Evolutionary conservation across 2,888 invertebrate species (phyloP).

Genomic region (Leptinotarsa haldemani): DNA sequence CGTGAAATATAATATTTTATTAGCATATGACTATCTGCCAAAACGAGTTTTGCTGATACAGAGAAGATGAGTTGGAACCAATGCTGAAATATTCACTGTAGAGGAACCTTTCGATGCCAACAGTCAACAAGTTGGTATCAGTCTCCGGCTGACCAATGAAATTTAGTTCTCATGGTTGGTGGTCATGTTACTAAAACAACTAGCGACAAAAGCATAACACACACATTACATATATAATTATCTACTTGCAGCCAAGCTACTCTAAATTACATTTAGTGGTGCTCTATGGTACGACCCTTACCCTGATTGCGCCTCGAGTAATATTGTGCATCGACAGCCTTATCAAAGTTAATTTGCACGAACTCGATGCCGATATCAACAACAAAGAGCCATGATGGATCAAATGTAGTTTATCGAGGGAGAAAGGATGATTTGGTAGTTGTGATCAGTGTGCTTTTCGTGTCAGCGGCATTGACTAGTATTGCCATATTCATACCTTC

Average conservation of each 20-base stretch:
- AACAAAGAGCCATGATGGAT: neutral
- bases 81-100: too few species aligned
- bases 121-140: neutral
- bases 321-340: constrained; percentile 65
- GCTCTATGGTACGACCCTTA: constrained; percentile 65
- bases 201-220: constrained; percentile 62
- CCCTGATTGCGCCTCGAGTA: constrained; percentile 64
- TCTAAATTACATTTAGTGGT: constrained; percentile 61
- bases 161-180: constrained; percentile 58
- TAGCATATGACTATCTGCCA: too few species aligned
- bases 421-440: too few species aligned
- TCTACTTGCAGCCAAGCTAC: constrained; percentile 63
- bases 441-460: too few species aligned
- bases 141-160: constrained; percentile 23
- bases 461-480: too few species aligned
- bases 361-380: constrained; percentile 17
- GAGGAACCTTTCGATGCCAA: neutral
- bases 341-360: constrained; percentile 49
- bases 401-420: neutral
- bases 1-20: too few species aligned
- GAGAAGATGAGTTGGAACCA: too few species aligned
- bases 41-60: too few species aligned
- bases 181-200: constrained; percentile 56
- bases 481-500: neutral
- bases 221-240: constrained; percentile 59